Evolutionary conservation across 2,113 vertebrate species (phyloP).

Genomic region (Microtus ochrogaster): DNA sequence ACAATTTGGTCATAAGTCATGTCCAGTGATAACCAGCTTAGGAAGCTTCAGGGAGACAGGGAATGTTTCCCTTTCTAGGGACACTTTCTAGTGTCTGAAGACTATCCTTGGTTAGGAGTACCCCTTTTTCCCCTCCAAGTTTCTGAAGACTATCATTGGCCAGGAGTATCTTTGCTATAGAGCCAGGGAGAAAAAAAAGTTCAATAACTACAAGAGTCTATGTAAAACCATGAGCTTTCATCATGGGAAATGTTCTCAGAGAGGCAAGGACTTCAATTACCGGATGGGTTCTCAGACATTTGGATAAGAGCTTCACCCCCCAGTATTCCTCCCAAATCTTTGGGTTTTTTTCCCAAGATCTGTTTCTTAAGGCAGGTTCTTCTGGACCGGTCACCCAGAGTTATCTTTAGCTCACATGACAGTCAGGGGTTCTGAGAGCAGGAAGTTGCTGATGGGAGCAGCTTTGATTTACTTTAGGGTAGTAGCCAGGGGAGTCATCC

Average conservation of each 20-base stretch:
- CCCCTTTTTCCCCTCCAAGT: background rate
- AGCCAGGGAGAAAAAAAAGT: background rate
- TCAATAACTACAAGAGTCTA: background rate
- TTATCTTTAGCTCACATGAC: background rate
- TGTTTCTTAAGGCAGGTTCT: slow-evolving; percentile 35
- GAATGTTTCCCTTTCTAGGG: background rate
- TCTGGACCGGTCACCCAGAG: background rate
- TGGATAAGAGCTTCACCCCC: background rate
- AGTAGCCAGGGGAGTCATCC: background rate
- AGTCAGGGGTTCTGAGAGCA: slow-evolving; percentile 37
- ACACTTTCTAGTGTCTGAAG: background rate
- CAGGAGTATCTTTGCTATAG: background rate
- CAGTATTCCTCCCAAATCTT: background rate
- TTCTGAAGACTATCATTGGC: background rate
- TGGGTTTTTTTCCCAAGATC: background rate
- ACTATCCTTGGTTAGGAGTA: background rate
- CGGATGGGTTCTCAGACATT: background rate
- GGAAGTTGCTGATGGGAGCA: background rate
- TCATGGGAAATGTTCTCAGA: background rate
- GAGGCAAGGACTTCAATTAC: background rate
- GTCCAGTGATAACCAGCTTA: background rate
- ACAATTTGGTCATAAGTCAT: background rate
- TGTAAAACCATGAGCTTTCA: background rate
- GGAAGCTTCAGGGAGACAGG: background rate
- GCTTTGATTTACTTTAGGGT: background rate